phyloP scores from a whole-genome alignment of 2,888 invertebrate genomes.

The Cheilosia soror region DNA sequence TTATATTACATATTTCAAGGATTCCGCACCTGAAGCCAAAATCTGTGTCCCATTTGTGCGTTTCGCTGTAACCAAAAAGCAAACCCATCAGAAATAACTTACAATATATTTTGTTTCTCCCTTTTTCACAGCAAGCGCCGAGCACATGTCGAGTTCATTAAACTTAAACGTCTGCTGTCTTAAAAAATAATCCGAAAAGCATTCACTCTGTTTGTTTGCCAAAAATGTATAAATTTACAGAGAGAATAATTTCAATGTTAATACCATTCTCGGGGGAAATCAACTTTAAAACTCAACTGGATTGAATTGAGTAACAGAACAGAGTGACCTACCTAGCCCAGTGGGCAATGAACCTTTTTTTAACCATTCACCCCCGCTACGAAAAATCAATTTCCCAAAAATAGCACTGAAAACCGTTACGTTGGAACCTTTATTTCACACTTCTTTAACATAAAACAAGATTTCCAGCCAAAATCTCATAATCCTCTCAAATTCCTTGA shows the following conservation, averaged over 20 bases:
- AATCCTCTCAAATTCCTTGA: constrained; percentile 21
- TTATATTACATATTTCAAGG: too few species aligned
- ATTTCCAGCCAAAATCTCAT: constrained; percentile 21
- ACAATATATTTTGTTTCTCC: too few species aligned
- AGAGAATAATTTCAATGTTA: constrained; percentile 49
- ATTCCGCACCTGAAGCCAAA: too few species aligned
- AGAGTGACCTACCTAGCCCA: constrained; percentile 1
- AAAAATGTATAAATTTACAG: constrained; percentile 22
- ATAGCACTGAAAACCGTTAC: not conserved
- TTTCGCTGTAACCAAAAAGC: too few species aligned
- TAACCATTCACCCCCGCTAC: not conserved
- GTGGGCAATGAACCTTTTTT: constrained; percentile 14
- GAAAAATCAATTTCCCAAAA: constrained; percentile 24
- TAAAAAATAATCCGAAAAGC: not conserved
- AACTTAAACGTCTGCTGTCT: too few species aligned
- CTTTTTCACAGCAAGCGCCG: too few species aligned
- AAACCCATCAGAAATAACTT: too few species aligned
- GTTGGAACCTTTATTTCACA: not conserved
- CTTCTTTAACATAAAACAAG: not conserved
- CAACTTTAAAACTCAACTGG: constrained; percentile 39
- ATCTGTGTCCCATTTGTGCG: too few species aligned
- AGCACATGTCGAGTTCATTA: too few species aligned
- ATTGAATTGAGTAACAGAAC: not conserved
- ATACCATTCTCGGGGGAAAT: constrained; percentile 44
- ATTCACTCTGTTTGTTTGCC: not conserved